phyloP scores from a whole-genome alignment of 2,888 invertebrate species.

The Conops quadrifasciatus region DNA sequence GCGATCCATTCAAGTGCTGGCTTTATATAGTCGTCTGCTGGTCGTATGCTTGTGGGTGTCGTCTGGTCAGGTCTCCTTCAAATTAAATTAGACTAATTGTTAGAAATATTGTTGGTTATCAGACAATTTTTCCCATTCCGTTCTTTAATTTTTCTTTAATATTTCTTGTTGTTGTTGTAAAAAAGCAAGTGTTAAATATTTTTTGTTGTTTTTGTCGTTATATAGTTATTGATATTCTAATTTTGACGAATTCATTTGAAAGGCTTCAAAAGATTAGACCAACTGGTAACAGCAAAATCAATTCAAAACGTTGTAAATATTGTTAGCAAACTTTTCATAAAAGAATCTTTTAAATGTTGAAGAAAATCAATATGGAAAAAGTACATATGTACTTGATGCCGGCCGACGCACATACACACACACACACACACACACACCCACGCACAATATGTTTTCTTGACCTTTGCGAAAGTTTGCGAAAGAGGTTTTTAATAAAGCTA shows the following conservation, averaged over 20 bases:
- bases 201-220: conserved; percentile 26
- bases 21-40: conserved; percentile 55
- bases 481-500: too few relatives aligned
- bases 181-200: background rate
- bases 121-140: background rate
- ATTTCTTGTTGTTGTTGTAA: conserved; percentile 34
- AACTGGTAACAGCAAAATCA: background rate
- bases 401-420: too few relatives aligned
- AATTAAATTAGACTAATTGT: conserved; percentile 53
- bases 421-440: too few relatives aligned
- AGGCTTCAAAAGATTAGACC: conserved; percentile 48
- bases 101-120: conserved; percentile 4
- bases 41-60: background rate
- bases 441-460: too few relatives aligned
- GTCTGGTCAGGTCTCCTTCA: conserved; percentile 30
- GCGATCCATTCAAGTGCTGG: conserved; percentile 33
- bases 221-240: background rate
- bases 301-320: background rate
- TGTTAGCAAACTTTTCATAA: too few relatives aligned
- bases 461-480: too few relatives aligned
- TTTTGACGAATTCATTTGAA: conserved; percentile 51
- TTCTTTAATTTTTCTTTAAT: conserved; percentile 15
- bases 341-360: background rate
- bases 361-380: conserved; percentile 8
- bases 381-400: background rate